Evolutionary conservation across 2,888 invertebrate genomes (phyloP).

Genomic region (Spodoptera exigua): DNA sequence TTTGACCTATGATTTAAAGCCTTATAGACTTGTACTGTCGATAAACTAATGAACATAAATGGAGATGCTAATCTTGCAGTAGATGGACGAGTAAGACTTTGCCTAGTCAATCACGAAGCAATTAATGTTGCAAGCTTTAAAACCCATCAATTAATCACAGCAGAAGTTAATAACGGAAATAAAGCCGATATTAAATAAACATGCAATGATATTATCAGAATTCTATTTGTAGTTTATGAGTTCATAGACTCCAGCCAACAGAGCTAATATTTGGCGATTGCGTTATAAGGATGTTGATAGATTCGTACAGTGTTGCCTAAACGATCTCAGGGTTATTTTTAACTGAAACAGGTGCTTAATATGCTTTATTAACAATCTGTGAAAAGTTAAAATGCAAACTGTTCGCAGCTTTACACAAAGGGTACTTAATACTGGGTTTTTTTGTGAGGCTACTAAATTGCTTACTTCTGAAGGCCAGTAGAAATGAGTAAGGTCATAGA

Average conservation of each 20-base stretch:
- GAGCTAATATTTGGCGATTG: slow-evolving; percentile 46
- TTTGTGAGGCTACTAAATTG: no score
- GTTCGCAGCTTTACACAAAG: no score
- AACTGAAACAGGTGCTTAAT: slow-evolving; percentile 16
- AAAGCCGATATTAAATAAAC: slow-evolving; percentile 50
- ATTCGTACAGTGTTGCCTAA: slow-evolving; percentile 37
- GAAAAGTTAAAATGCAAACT: not conserved
- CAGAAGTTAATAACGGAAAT: slow-evolving; percentile 58
- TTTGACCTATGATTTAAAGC: no score
- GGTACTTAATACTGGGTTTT: no score
- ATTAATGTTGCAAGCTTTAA: not conserved
- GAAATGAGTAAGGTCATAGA: no score
- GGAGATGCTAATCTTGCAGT: no score
- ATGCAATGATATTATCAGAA: slow-evolving; percentile 38
- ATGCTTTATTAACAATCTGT: slow-evolving; percentile 4
- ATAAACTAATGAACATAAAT: no score
- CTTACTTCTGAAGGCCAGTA: no score
- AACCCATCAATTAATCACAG: slow-evolving; percentile 21
- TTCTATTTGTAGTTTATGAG: slow-evolving; percentile 73
- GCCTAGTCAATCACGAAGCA: not conserved
- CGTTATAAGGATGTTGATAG: slow-evolving; percentile 48
- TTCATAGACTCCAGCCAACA: slow-evolving; percentile 64
- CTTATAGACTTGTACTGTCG: no score
- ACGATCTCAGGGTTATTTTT: slow-evolving; percentile 31
- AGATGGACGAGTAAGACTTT: no score